Evolutionary conservation across 2,113 vertebrate genomes (phyloP).

Genomic region (Candoia aspera): DNA sequence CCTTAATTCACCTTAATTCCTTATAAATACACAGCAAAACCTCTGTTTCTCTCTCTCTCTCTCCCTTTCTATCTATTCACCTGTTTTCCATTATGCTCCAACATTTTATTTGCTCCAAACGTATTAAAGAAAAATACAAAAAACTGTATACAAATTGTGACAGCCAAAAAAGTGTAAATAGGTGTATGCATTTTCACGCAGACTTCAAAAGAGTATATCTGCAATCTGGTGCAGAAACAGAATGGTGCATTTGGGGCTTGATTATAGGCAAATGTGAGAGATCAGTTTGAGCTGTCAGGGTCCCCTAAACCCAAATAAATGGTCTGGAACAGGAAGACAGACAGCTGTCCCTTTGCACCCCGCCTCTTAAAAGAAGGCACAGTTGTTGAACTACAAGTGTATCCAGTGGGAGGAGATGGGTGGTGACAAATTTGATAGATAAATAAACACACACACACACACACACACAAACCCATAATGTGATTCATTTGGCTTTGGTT

Average conservation of each 20-base stretch:
- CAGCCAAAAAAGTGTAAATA: not conserved
- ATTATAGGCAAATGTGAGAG: not conserved
- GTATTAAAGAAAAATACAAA: not conserved
- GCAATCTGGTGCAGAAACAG: not conserved
- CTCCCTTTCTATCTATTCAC: not conserved
- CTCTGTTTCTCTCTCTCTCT: not conserved
- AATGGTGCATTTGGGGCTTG: not conserved
- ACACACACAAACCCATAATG: not conserved
- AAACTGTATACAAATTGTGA: not conserved
- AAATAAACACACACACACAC: too few relatives aligned
- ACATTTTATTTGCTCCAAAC: not conserved
- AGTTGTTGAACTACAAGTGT: too few relatives aligned
- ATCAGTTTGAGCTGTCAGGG: not conserved
- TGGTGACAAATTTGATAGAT: too few relatives aligned
- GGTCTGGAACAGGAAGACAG: not conserved
- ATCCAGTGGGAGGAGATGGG: too few relatives aligned
- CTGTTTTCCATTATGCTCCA: not conserved
- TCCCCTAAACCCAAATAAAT: not conserved
- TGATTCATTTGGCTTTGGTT: too few relatives aligned
- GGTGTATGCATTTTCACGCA: not conserved
- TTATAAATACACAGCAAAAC: not conserved
- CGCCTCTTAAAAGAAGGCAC: not conserved
- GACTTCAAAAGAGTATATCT: not conserved
- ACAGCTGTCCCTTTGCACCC: not conserved
- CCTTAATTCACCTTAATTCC: not conserved